These are phyloP conservation scores for Euura lappo DNA, from an alignment of 1,140 invertebrate genomes.

Conservation along the genomic window DNA sequence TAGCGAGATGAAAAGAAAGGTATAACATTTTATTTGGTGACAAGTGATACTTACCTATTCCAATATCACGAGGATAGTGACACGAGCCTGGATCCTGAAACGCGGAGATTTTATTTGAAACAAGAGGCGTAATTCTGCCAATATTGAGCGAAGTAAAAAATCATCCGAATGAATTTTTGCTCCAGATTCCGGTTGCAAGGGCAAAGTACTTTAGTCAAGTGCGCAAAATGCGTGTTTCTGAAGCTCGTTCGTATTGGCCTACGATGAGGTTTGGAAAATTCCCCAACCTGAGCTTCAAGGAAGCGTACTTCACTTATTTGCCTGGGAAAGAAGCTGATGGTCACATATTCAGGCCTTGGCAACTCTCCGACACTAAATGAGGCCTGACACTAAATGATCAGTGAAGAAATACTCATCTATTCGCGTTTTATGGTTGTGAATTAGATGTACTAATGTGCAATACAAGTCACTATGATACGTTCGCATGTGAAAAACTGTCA, in stretches of 20 bases:
- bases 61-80: too few species aligned
- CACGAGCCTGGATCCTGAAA: too few species aligned
- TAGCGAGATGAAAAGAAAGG: conserved; percentile 31
- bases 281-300: conserved; percentile 43
- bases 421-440: too few species aligned
- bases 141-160: too few species aligned
- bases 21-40: conserved; percentile 14
- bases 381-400: too few species aligned
- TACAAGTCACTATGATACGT: too few species aligned
- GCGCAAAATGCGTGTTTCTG: conserved; percentile 37
- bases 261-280: conserved; percentile 46
- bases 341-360: conserved; percentile 32
- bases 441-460: too few species aligned
- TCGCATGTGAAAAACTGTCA: too few species aligned
- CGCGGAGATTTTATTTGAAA: too few species aligned
- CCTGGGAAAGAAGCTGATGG: conserved; percentile 41
- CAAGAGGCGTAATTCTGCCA: too few species aligned
- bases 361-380: background rate
- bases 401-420: too few species aligned
- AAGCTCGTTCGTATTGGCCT: conserved; percentile 37
- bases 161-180: too few species aligned
- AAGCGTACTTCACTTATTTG: conserved; percentile 50
- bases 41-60: background rate
- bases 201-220: conserved; percentile 38
- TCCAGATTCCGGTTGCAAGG: conserved; percentile 37